Evolutionary conservation across 2,888 invertebrate genomes (phyloP).

Genomic region (Amphipyra berbera): DNA sequence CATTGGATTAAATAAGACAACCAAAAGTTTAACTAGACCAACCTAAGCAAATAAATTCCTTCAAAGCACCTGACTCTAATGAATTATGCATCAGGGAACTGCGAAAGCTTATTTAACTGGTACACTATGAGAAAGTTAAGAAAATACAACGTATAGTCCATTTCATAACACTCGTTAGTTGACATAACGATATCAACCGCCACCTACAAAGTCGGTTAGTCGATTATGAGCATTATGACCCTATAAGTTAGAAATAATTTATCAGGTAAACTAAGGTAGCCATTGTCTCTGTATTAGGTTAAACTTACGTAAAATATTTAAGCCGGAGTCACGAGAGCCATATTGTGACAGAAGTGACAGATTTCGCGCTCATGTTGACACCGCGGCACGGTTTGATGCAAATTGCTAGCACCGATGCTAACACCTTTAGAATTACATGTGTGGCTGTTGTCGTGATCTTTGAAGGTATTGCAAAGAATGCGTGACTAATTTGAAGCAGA

Average conservation of each 20-base stretch:
- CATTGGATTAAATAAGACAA: conserved; percentile 3
- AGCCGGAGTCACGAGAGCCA: conserved; percentile 68
- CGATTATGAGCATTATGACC: conserved; percentile 77
- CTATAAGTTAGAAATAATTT: conserved; percentile 77
- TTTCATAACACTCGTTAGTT: conserved; percentile 60
- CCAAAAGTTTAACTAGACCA: conserved; percentile 18
- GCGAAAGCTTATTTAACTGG: conserved; percentile 56
- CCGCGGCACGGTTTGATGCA: conserved; percentile 37
- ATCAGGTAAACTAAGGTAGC: conserved; percentile 60
- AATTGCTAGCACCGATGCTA: conserved; percentile 42
- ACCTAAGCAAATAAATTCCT: conserved; percentile 25
- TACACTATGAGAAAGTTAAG: conserved; percentile 54
- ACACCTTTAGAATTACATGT: conserved; percentile 23
- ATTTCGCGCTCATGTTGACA: conserved; percentile 60
- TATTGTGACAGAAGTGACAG: conserved; percentile 65
- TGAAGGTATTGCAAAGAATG: conserved; percentile 20
- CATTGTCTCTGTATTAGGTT: conserved; percentile 69
- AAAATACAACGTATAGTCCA: conserved; percentile 49
- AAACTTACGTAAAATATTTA: conserved; percentile 67
- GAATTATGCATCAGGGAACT: conserved; percentile 54
- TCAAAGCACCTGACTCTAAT: conserved; percentile 49
- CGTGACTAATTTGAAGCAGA: conserved; percentile 14
- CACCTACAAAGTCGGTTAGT: conserved; percentile 66
- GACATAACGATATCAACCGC: conserved; percentile 62
- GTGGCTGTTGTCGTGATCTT: conserved; percentile 13